Conservation (phyloP, 2,113 vertebrate species). For the Rattus norvegicus region DNA sequence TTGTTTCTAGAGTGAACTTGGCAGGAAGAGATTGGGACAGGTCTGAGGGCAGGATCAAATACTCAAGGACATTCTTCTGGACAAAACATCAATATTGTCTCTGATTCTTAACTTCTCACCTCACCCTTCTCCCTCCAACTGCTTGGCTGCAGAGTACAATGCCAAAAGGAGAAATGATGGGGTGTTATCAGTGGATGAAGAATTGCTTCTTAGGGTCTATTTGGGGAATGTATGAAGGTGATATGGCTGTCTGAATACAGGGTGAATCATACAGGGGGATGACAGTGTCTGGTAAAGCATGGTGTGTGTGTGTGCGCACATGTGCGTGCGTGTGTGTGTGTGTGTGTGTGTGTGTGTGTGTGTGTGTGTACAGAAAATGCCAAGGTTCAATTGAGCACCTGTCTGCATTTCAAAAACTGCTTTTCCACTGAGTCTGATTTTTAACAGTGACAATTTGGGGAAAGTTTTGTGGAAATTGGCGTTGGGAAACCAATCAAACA, state of each 20-base stretch:
- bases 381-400: accelerated
- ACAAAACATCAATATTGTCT: background rate
- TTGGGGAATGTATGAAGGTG: too few species aligned
- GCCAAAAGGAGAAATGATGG: too few species aligned
- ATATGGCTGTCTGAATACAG: background rate
- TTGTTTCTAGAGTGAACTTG: background rate
- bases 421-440: background rate
- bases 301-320: background rate
- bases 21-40: background rate
- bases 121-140: background rate
- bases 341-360: background rate
- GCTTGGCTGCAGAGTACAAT: background rate
- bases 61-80: background rate
- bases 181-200: background rate
- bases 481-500: background rate
- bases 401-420: background rate
- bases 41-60: background rate
- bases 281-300: too few species aligned
- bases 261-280: accelerated
- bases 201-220: background rate
- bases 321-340: background rate
- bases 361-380: accelerated
- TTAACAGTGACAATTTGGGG: background rate
- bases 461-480: background rate
- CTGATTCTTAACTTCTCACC: background rate